These are phyloP conservation scores for Saccopteryx bilineata DNA, from an alignment of 2,113 vertebrate species.

Conservation along the genomic window DNA sequence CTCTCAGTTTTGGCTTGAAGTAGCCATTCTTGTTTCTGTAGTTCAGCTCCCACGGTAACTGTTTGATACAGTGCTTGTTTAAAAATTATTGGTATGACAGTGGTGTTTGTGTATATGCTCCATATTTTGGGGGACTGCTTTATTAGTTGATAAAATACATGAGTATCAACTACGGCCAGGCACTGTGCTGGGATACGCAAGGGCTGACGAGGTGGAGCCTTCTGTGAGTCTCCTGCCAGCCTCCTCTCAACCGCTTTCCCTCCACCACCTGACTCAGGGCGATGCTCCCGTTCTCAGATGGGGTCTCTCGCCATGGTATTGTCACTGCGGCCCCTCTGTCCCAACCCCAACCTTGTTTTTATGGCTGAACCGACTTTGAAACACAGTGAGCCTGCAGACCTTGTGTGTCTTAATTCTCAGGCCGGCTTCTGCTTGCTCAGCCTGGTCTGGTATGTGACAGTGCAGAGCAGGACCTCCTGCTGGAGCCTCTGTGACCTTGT, in stretches of 20 bases:
- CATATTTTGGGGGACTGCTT: slow-evolving; percentile 3
- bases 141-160: slow-evolving; percentile 33
- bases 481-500: slow-evolving; percentile 9
- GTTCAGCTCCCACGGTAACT: background rate
- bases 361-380: slow-evolving; percentile 56
- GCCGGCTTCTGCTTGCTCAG: background rate
- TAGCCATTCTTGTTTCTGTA: slow-evolving; percentile 35
- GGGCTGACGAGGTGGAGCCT: background rate
- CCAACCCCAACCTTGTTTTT: background rate
- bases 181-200: background rate
- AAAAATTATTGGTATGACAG: slow-evolving; percentile 48
- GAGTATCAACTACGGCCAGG: background rate
- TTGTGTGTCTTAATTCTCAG: slow-evolving; percentile 75
- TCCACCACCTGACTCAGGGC: slow-evolving; percentile 75
- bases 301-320: slow-evolving; percentile 55
- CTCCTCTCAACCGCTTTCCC: background rate
- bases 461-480: background rate
- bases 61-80: slow-evolving; percentile 35
- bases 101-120: background rate
- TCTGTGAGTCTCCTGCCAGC: background rate
- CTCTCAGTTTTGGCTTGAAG: slow-evolving; percentile 57
- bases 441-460: slow-evolving; percentile 71
- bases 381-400: slow-evolving; percentile 59
- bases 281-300: slow-evolving; percentile 46
- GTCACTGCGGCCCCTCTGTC: background rate